Conservation (phyloP, 2,113 vertebrate genomes). For the Alethe diademata region DNA sequence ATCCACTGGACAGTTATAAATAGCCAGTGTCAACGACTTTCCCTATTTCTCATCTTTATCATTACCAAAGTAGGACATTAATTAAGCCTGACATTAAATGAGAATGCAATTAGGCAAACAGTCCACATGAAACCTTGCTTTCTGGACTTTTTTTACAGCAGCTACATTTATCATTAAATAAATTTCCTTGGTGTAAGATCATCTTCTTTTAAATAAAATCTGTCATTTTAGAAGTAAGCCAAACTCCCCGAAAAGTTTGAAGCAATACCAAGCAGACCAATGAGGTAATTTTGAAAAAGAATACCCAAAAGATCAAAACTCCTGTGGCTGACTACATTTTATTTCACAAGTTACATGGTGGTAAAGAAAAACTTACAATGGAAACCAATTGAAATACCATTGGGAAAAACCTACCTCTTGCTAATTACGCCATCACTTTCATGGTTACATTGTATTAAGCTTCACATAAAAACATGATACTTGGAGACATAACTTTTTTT, state of each 20-base stretch:
- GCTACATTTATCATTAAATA: conserved; percentile 4
- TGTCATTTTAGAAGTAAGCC: background rate
- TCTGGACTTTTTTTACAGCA: background rate
- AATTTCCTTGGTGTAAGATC: background rate
- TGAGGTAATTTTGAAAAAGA: background rate
- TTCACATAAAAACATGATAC: background rate
- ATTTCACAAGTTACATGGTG: background rate
- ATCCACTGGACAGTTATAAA: conserved; percentile 3
- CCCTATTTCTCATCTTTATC: background rate
- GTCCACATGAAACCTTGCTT: background rate
- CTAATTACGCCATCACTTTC: background rate
- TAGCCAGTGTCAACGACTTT: background rate
- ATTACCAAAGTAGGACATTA: background rate
- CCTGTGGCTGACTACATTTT: background rate
- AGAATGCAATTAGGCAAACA: conserved; percentile 34
- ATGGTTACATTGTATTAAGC: background rate
- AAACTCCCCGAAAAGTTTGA: background rate
- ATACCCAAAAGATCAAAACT: background rate
- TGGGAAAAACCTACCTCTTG: background rate
- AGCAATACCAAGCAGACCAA: background rate
- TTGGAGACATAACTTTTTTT: background rate
- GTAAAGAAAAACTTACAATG: background rate
- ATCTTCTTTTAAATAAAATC: background rate
- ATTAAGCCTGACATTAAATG: conserved; percentile 38
- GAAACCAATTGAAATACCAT: background rate